A percentile compares a stretch with the other conserved stretches of the same genome.
phyloP scores from a whole-genome alignment of 2,797 vertebrate species.

The Luscinia megarhynchos region DNA sequence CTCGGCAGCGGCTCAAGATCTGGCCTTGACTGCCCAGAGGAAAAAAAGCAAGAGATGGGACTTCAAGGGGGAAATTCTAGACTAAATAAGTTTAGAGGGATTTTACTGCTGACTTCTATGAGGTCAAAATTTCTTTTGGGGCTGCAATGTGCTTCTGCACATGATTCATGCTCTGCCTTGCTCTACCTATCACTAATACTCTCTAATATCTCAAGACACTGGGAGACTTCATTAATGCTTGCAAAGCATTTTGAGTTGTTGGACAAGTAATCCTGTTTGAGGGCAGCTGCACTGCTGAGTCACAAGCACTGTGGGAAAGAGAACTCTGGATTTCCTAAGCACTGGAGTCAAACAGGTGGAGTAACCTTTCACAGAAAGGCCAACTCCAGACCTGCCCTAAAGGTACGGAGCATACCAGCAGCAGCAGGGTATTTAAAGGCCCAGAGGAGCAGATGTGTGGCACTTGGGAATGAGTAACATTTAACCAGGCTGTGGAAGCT shows the following conservation, averaged over 20 bases:
- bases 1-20: background rate
- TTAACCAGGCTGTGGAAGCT: background rate
- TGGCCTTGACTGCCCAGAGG: background rate
- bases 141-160: fast-evolving
- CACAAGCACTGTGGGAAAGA: slow-evolving; percentile 61
- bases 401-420: background rate
- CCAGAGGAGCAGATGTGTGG: slow-evolving; percentile 2
- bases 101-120: background rate
- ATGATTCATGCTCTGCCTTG: background rate
- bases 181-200: slow-evolving; percentile 26
- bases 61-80: background rate
- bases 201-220: background rate
- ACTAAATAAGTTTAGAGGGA: background rate
- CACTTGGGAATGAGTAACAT: slow-evolving; percentile 22
- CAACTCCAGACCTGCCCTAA: slow-evolving; percentile 53
- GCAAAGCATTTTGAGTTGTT: slow-evolving; percentile 59
- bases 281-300: slow-evolving; percentile 41
- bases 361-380: slow-evolving; percentile 48
- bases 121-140: background rate
- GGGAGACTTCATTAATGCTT: slow-evolving; percentile 42
- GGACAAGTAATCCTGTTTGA: slow-evolving; percentile 50
- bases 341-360: slow-evolving; percentile 42
- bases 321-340: slow-evolving; percentile 54
- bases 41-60: background rate
- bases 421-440: slow-evolving; percentile 31